Evolutionary conservation across 2,797 vertebrate species (phyloP), one percentile per base, ranked within the genome.

Genomic region (Phataginus tricuspis): DNA sequence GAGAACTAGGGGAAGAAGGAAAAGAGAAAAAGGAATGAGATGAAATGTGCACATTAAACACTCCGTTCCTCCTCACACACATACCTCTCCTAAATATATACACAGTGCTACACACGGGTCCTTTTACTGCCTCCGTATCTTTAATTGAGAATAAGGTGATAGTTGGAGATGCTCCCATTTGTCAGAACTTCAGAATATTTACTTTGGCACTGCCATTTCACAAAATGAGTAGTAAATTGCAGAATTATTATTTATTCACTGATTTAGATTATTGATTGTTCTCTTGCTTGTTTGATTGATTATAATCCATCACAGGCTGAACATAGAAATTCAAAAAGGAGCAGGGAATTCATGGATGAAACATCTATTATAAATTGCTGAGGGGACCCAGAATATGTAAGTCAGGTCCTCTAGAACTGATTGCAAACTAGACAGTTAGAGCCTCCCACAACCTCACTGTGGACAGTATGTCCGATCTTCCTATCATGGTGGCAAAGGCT

Each of bases 241-340:
- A 34, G 16, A 86, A 66, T 68, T 86, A 12, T n/a, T 83, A 64
- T 66, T 86, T 88, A 80, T 89, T 95, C 55, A 57, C 29, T 93
- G 87, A 53, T 78, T 86, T 95, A n/a, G 51, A 79, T 63, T 84
- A 94, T 64, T 78, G 80, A 74, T 94, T 51, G 16, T 59, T 94
- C 69, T 21, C 64, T 80, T 93, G 29, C 64, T 78, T 74, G 23
- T 10, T 66, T 89, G n/a, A 61, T 29, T 82, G 53, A 29, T 75
- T 87, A 1, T 85, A 80, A 96, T 78, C n/a, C 61, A 45, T 95
- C 90, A 78, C 5, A 69, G 61, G 10, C 19, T 75, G 27, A 82
- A 72, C 25, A 84, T 31, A 90, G 34, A 87, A 68, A 85, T 80
- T 72, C 31, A 29, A 27, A 86, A 92, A 31, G 29, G 13, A 27